Base-by-base conservation (phyloP, 1,140 invertebrate genomes). In the Dermatophagoides farinae region DNA sequence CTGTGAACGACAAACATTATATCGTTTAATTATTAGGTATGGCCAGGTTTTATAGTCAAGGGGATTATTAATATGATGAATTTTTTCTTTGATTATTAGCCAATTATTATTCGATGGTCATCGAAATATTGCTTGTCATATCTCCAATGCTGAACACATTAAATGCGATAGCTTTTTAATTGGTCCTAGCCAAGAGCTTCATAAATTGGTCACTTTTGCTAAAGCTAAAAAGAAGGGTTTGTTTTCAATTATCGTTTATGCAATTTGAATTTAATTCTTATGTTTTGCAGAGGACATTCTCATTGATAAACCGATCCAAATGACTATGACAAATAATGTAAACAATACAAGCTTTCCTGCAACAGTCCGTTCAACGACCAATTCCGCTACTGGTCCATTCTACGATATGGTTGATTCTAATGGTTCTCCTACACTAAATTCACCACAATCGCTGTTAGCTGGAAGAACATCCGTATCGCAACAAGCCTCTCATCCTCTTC, bases 61-160 rank as follows among this genome's bases (percentile, higher is more conserved):
- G 5, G 2, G 31, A 40, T 38, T 47, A 4, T 9, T 47, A 18
- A 18, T 47, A 47, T n/a, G n/a, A n/a, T n/a, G n/a, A 14, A 55
- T 44, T 55, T 40, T 11, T 23, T 55, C 11, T 23, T 47, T n/a
- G 1, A 18, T 44, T 43, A 8, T 6, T 22, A 60, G 58, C 31
- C 58, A 60, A 50, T 44, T 60, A 2, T 43, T 60, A 20, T 60
- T 49, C 44, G n/a, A 60, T 43, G 58, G 58, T 14, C 58, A 60
- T 38, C 58, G 58, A 31, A 38, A 31, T 31, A 31, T 60, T 23
- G 58, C 58, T 12, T 11, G 18, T 10, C 23, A 31, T 18, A 12
- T 60, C 1, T 18, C 58, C 1, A 22, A 10, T 22, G 44, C 23
- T 5, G 58, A 60, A 50, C 41, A 37, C 12, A 37, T 60, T n/a